Evolutionary conservation across 2,888 invertebrate species (phyloP), one percentile per base, ranked within the genome.

Genomic region (Dastarcus helophoroides): DNA sequence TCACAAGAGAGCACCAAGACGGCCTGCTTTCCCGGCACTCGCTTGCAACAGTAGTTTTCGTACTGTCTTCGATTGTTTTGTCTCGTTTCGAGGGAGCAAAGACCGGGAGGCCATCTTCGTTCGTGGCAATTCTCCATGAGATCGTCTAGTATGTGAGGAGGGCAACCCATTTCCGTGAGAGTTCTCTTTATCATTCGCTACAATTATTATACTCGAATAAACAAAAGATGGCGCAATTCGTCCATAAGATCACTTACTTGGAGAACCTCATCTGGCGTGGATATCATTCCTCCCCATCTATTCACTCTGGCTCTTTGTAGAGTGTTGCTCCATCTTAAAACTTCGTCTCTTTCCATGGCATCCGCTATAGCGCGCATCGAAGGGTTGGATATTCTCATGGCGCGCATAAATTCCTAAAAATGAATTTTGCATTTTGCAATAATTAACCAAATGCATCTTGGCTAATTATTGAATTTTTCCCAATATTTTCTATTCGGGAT

Each of bases 81-180:
- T 42, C 94, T 69, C 2, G 91, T 93, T 64, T 95, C 94, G 22
- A 94, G 67, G 0, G 93, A 86, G 47, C 82, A 86, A 7, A 94
- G 67, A 7, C 94, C 94, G 0, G 84, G 80, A 1, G 94, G 95
- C 94, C 95, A 95, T 40, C 88, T 73, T 36, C 93, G 66, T 60
- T 95, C 94, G 58, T 95, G 95, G 40, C 94, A 93, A 61, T 94
- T 94, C 58, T 93, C 91, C 90, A 95, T 94, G 17, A 95, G 69
- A 52, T 91, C 89, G 50, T 89, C 89, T 37, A 94, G 77, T 37
- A 93, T 86, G 57, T 91, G 88, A 11, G 84, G 76, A 3, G 94
- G 94, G 56, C 94, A 94, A 14, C 91, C 90, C 33, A 89, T 89
- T 62, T 94, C 94, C 6, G 86, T 84, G 35, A 95, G 64, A 10